Evolutionary conservation across 2,797 vertebrate species (phyloP), one percentile per base, ranked within the genome.

Genomic region (Betta splendens): DNA sequence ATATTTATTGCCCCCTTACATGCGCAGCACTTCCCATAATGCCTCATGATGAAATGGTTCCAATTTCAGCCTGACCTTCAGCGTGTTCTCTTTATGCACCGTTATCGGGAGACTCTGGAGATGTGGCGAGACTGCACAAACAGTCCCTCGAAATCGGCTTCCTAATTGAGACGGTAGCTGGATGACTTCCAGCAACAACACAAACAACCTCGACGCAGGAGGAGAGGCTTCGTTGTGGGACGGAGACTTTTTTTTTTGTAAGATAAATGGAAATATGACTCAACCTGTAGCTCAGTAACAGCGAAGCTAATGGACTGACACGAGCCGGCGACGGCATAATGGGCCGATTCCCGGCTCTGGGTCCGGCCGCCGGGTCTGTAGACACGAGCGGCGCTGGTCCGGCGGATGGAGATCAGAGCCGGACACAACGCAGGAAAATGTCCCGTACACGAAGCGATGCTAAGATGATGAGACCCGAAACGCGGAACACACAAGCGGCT

Each of bases 41-140:
- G 81, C 75, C 53, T 85, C 73, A 55, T 76, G 76, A 84, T 81
- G 79, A 87, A 86, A 89, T 64, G 57, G 81, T 48, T 87, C 77
- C 80, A 81, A 77, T 88, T 86, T 81, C 69, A 70, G 73, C 71
- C 69, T 80, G 83, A 90, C 89, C 90, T 89, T 89, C 84, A 82
- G 59, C 63, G 39, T 8, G 38, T 69, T 79, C 64, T 72, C 66
- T 42, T 72, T 54, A 35, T 17, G 58, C 51, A 35, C 48, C 4
- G 56, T 64, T 71, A 68, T 77, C 64, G 17, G 55, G 71, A 77
- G 75, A 77, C 80, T 57, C 69, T 77, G 11, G 2, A 77, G 69
- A 75, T 45, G 72, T 26, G 52, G 57, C 22, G 33, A 28, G 57
- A 71, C 52, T 26, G 53, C 4, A 12, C 53, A 66, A 69, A 64